Base-by-base conservation (phyloP, 2,888 invertebrate species). In the Heliconius aoede region DNA sequence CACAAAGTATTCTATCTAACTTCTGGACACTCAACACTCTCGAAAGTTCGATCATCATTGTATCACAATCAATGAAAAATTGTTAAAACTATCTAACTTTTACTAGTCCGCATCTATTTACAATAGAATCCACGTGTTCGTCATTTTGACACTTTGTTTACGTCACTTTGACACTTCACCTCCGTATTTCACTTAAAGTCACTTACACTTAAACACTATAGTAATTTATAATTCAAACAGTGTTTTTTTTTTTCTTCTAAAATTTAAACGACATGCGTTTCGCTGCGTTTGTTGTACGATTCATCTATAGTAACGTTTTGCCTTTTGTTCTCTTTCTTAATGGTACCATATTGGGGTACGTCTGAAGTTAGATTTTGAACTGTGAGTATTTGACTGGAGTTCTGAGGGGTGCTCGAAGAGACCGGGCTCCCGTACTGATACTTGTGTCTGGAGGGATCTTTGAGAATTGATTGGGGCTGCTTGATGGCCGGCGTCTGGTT, bases 401-500 rank as follows among this genome's bases (percentile, higher is more conserved):
- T 91, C 81, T 89, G 95, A 61, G 90, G 95, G 67, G 90, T 92
- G 85, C 91, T 93, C 21, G 91, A 87, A 0, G 93, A 93, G 69
- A 92, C 85, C 0, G 93, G 93, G 83, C 92, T 94, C 5, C 92
- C 94, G 79, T 95, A 95, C 62, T 95, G 95, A 81, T 95, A 95
- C 84, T 95, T 95, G 85, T 95, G 95, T 55, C 95, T 91, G 76
- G 95, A 95, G 4, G 96, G 95, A 87, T 96, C 96, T 84, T 96
- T 96, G 9, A 96, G 91, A 80, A 96, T 96, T 40, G 95, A 95
- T 82, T 95, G 96, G 0, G 96, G 96, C 79, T 95, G 95, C 84
- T 95, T 95, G 67, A 91, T 88, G 4, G 87, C 84, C 7, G 90
- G 91, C 2, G 93, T 91, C 80, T 91, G 94, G 21, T 90, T 87